Conservation (phyloP, 35 echinoderm and acorn worm species). For the Heliocidaris tuberculata region DNA sequence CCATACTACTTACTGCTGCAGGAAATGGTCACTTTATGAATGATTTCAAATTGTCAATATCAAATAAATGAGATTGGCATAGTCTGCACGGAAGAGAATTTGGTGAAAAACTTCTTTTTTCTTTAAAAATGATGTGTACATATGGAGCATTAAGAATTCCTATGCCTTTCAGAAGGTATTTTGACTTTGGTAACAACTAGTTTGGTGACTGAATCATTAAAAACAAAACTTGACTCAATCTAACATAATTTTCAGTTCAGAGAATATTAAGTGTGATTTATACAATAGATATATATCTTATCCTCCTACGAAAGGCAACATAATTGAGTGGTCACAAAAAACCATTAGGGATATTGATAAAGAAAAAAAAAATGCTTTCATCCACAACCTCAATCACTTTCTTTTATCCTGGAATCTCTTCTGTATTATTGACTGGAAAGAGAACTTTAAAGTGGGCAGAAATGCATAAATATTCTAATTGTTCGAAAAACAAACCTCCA, state of each 20-base stretch:
- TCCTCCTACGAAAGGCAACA: too few relatives aligned
- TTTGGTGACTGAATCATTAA: too few relatives aligned
- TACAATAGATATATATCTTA: too few relatives aligned
- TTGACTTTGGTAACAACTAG: too few relatives aligned
- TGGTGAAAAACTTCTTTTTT: neutral
- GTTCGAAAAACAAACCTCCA: neutral
- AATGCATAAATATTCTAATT: neutral
- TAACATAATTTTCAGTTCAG: too few relatives aligned
- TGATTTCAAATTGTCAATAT: neutral
- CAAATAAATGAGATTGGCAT: neutral
- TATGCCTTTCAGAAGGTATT: too few relatives aligned
- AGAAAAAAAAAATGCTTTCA: neutral
- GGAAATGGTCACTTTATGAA: neutral
- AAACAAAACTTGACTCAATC: too few relatives aligned
- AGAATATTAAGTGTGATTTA: too few relatives aligned
- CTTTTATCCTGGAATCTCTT: neutral
- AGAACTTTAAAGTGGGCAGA: neutral
- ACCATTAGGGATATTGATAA: neutral
- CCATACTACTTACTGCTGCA: neutral
- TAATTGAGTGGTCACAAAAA: neutral
- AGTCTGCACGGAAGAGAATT: neutral
- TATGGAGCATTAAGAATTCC: too few relatives aligned
- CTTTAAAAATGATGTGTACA: neutral
- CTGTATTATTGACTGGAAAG: neutral
- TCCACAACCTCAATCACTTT: neutral